Evolutionary conservation across 2,797 vertebrate species (phyloP).

Genomic region (Muraenolepis orangiensis): DNA sequence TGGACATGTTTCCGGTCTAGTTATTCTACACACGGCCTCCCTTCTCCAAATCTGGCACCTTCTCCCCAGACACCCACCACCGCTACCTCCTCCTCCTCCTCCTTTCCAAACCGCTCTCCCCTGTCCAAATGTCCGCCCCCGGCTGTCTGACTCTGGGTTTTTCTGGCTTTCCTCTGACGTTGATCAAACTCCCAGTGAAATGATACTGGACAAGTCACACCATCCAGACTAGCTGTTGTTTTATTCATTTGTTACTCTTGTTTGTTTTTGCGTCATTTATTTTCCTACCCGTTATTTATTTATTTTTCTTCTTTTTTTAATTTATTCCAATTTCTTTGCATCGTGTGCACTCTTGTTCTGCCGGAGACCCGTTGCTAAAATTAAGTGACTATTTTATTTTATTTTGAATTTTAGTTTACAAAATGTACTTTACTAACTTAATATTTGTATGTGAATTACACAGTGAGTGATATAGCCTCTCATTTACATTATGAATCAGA

Average conservation of each 20-base stretch:
- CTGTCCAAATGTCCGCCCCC: slow-evolving; percentile 66
- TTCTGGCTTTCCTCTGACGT: slow-evolving; percentile 86
- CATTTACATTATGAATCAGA: background rate
- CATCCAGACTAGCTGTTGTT: slow-evolving; percentile 71
- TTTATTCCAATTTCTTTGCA: slow-evolving; percentile 74
- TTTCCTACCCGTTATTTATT: slow-evolving; percentile 14
- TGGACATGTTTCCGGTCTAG: background rate
- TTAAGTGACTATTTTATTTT: background rate
- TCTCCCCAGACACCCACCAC: slow-evolving; percentile 40
- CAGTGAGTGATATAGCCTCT: background rate
- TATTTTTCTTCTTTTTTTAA: slow-evolving; percentile 58
- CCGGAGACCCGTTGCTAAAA: slow-evolving; percentile 9
- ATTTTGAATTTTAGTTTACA: background rate
- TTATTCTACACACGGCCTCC: slow-evolving; percentile 29
- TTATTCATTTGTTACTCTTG: slow-evolving; percentile 29
- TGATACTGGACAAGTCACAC: slow-evolving; percentile 76
- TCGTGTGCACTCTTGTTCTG: slow-evolving; percentile 89
- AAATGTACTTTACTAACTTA: background rate
- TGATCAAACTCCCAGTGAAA: slow-evolving; percentile 77
- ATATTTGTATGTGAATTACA: background rate
- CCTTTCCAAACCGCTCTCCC: slow-evolving; percentile 28
- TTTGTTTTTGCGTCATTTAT: slow-evolving; percentile 12
- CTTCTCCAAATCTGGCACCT: slow-evolving; percentile 1
- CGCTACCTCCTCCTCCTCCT: slow-evolving; percentile 5
- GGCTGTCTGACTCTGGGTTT: slow-evolving; percentile 98